Conservation (phyloP, 2,113 vertebrate genomes). For the Carlito syrichta region DNA sequence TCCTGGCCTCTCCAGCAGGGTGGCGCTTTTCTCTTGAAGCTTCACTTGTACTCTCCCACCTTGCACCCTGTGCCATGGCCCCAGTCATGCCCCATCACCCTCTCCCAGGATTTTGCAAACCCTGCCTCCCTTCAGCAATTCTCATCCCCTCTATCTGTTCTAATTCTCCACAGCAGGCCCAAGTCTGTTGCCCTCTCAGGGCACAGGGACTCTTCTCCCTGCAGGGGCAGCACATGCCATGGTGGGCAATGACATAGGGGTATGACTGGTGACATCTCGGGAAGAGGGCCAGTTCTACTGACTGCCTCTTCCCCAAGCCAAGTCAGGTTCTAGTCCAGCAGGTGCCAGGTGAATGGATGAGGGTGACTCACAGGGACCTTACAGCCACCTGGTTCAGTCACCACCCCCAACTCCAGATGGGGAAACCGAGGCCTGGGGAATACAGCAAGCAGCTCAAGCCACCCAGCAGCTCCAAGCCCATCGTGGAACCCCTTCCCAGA, state of each 20-base stretch:
- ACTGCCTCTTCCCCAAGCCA: neutral
- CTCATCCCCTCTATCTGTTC: neutral
- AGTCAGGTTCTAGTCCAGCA: neutral
- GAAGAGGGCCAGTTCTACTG: neutral
- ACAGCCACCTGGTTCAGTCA: neutral
- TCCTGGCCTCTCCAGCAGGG: neutral
- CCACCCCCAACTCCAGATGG: neutral
- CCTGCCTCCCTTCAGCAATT: neutral
- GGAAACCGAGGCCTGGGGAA: neutral
- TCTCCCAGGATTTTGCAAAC: neutral
- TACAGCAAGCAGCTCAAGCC: neutral
- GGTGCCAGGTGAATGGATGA: too few species aligned
- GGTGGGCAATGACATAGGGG: accelerated
- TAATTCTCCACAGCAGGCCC: neutral
- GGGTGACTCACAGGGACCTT: neutral
- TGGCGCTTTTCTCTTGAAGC: neutral
- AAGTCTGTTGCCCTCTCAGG: neutral
- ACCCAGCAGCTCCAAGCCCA: too few species aligned
- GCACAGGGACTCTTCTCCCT: neutral
- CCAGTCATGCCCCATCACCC: neutral
- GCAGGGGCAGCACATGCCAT: neutral
- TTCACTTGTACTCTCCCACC: too few species aligned
- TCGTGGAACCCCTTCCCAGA: accelerated
- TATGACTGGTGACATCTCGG: neutral
- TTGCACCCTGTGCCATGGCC: accelerated